Conservation (phyloP, 1,140 invertebrate genomes). For the Lethrus apterus region DNA sequence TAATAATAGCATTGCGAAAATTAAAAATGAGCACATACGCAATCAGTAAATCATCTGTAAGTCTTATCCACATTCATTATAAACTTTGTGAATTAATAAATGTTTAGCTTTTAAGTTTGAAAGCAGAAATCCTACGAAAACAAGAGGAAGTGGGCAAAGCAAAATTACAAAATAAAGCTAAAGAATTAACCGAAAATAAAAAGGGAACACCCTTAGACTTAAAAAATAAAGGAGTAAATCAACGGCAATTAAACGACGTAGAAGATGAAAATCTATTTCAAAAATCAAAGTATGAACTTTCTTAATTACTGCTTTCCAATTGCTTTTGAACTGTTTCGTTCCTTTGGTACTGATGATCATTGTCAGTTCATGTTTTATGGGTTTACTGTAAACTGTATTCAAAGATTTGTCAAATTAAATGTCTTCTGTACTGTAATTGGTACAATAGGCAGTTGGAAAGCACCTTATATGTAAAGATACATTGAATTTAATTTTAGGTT, state of each 20-base stretch:
- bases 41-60: conserved; percentile 40
- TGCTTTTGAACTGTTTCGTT: no score
- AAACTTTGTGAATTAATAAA: conserved; percentile 12
- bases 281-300: conserved; percentile 60
- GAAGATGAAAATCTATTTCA: conserved; percentile 53
- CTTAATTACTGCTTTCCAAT: no score
- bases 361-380: no score
- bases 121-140: conserved; percentile 70
- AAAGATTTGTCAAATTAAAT: no score
- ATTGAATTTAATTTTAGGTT: conserved; percentile 39
- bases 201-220: conserved; percentile 36
- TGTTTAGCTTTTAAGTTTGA: conserved; percentile 56
- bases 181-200: conserved; percentile 39
- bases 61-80: conserved; percentile 14
- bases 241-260: conserved; percentile 44
- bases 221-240: conserved; percentile 47
- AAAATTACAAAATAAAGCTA: conserved; percentile 45
- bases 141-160: conserved; percentile 64
- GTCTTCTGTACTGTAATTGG: no score
- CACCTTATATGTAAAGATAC: no score
- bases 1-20: no score
- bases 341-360: no score
- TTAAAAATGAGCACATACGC: conserved; percentile 36
- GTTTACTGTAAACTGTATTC: no score
- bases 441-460: no score